Conservation (phyloP, 2,888 invertebrate genomes). For the Eupithecia tripunctaria region DNA sequence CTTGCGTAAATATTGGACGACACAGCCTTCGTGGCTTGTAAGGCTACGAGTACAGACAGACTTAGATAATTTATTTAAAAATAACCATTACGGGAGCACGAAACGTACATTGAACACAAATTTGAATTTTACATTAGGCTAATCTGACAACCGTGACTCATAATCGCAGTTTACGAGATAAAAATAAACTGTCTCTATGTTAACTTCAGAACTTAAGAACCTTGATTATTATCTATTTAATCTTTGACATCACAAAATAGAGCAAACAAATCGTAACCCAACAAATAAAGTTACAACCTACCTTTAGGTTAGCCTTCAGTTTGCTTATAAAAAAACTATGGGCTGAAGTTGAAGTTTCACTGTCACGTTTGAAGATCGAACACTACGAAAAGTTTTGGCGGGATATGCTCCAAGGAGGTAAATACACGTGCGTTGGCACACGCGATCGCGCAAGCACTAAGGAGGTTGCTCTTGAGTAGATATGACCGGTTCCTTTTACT, state of each 20-base stretch:
- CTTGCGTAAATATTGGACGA: slow-evolving; percentile 70
- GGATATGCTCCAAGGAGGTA: slow-evolving; percentile 50
- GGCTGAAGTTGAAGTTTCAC: slow-evolving; percentile 62
- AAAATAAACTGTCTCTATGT: slow-evolving; percentile 32
- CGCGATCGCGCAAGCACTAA: slow-evolving; percentile 71
- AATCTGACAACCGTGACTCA: slow-evolving; percentile 22
- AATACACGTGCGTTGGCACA: slow-evolving; percentile 59
- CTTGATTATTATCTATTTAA: slow-evolving; percentile 37
- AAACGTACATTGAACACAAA: slow-evolving; percentile 17
- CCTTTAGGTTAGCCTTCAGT: slow-evolving; percentile 54
- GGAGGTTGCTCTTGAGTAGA: slow-evolving; percentile 34
- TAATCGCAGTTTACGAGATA: slow-evolving; percentile 15
- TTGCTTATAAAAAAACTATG: slow-evolving; percentile 49
- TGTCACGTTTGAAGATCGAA: slow-evolving; percentile 56
- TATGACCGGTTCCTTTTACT: slow-evolving; percentile 70
- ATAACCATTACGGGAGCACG: slow-evolving; percentile 47
- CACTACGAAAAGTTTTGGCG: slow-evolving; percentile 61
- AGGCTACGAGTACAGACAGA: slow-evolving; percentile 48
- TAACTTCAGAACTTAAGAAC: slow-evolving; percentile 37
- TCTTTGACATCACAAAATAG: slow-evolving; percentile 37
- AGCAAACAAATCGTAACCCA: slow-evolving; percentile 32
- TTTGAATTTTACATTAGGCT: slow-evolving; percentile 13
- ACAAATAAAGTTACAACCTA: slow-evolving; percentile 48
- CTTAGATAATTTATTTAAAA: slow-evolving; percentile 38
- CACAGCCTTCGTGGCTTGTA: slow-evolving; percentile 63